Evolutionary conservation across 2,888 invertebrate species (phyloP).

Genomic region (Thymelicus sylvestris): DNA sequence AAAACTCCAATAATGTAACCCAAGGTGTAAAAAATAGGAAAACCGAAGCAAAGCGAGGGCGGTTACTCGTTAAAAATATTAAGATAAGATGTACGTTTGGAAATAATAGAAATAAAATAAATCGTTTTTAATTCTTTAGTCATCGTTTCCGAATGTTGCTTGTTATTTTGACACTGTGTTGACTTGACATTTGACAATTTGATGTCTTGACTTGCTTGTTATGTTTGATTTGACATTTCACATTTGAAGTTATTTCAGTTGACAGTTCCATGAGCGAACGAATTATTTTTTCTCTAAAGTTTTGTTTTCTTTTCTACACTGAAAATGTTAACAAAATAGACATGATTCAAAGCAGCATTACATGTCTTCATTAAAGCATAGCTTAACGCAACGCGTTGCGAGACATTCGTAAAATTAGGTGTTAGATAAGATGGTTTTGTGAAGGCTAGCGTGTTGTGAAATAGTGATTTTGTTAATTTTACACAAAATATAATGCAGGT

Average conservation of each 20-base stretch:
- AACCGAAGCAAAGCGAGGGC: too few relatives aligned
- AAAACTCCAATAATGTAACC: too few relatives aligned
- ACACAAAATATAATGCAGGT: slow-evolving; percentile 71
- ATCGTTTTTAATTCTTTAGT: too few relatives aligned
- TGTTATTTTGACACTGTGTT: too few relatives aligned
- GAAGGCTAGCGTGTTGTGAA: slow-evolving; percentile 62
- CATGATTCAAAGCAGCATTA: slow-evolving; percentile 24
- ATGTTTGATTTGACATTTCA: slow-evolving; percentile 43
- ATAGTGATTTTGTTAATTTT: slow-evolving; percentile 63
- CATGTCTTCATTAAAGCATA: slow-evolving; percentile 6
- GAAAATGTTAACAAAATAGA: slow-evolving; percentile 76
- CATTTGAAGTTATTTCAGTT: slow-evolving; percentile 39
- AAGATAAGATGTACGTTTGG: too few relatives aligned
- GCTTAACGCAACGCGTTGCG: slow-evolving; percentile 4
- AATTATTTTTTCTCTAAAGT: slow-evolving; percentile 53
- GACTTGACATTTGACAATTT: not conserved
- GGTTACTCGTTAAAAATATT: too few relatives aligned
- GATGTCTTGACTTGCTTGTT: too few relatives aligned
- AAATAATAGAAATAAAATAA: too few relatives aligned
- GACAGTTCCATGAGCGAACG: slow-evolving; percentile 41
- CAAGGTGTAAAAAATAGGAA: too few relatives aligned
- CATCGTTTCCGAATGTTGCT: slow-evolving; percentile 24
- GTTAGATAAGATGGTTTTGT: slow-evolving; percentile 56
- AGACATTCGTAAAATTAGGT: slow-evolving; percentile 19
- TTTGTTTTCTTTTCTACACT: slow-evolving; percentile 58